These are phyloP conservation scores for Sycobia sp. DNA, from an alignment of 1,140 invertebrate species.

Conservation along the genomic window DNA sequence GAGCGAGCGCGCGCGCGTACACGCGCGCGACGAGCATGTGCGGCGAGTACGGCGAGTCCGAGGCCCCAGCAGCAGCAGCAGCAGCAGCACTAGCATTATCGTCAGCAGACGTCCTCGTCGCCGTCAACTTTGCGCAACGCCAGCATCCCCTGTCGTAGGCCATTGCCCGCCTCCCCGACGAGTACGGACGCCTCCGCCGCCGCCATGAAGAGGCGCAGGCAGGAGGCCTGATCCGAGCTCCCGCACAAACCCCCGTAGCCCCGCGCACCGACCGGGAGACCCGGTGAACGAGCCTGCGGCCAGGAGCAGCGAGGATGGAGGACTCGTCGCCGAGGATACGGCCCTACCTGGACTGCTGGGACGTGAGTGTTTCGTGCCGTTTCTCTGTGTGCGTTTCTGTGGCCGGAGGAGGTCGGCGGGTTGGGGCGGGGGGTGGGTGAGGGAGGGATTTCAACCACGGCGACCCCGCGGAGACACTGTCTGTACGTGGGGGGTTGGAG, in stretches of 20 bases:
- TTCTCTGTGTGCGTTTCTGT: not conserved
- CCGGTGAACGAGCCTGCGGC: not conserved
- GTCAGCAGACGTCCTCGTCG: too few species aligned
- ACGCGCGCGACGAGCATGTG: slow-evolving; percentile 12
- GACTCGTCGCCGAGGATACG: slow-evolving; percentile 57
- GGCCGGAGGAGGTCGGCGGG: not conserved
- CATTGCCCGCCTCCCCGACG: too few species aligned
- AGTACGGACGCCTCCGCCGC: too few species aligned
- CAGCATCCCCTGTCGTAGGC: too few species aligned
- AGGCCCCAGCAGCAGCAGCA: slow-evolving; percentile 15
- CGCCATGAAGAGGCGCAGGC: slow-evolving; percentile 47
- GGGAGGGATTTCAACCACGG: not conserved
- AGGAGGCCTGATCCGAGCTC: too few species aligned
- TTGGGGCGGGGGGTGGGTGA: too few species aligned
- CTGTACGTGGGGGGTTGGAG: too few species aligned
- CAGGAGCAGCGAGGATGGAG: slow-evolving; percentile 46
- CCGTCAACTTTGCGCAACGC: too few species aligned
- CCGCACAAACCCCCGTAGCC: too few species aligned
- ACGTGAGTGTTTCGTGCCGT: slow-evolving; percentile 55
- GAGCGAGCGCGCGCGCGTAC: not conserved
- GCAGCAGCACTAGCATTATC: too few species aligned
- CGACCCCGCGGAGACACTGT: too few species aligned
- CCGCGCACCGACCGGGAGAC: not conserved
- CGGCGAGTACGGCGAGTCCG: slow-evolving; percentile 23
- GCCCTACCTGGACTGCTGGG: slow-evolving; percentile 59